A percentile compares a stretch with the other conserved stretches of the same genome.
These are phyloP conservation scores for Chaetodon trifasciatus DNA, from an alignment of 2,797 vertebrate species.

Conservation along the genomic window DNA sequence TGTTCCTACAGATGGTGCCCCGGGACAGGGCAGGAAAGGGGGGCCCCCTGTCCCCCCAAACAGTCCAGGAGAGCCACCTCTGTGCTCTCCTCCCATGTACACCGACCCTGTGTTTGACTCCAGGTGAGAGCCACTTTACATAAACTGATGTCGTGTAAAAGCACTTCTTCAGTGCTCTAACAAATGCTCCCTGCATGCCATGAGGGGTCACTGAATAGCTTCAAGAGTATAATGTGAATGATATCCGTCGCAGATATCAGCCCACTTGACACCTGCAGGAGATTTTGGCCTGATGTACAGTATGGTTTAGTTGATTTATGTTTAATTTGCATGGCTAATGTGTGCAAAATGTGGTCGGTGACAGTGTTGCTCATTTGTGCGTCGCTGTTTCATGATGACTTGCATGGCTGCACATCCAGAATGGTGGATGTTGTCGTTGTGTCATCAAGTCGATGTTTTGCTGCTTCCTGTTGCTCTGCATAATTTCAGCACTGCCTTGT, in stretches of 20 bases:
- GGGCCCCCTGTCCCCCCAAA: slow-evolving; percentile 55
- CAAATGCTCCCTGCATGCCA: background rate
- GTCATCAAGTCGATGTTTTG: background rate
- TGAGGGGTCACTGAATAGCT: background rate
- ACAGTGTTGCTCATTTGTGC: background rate
- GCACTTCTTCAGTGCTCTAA: background rate
- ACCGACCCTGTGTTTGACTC: slow-evolving; percentile 79
- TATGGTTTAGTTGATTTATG: background rate
- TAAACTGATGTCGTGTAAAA: background rate
- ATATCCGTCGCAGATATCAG: background rate
- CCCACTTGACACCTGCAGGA: background rate
- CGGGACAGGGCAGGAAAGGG: slow-evolving; percentile 62
- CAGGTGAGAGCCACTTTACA: slow-evolving; percentile 74
- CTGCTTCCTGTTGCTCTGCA: background rate
- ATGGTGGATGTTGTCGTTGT: slow-evolving; percentile 5
- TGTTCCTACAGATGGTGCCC: slow-evolving; percentile 74
- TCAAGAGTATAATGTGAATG: background rate
- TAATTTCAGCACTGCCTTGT: background rate
- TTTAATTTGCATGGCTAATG: background rate
- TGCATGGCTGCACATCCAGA: background rate
- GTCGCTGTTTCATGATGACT: background rate
- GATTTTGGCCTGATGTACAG: background rate
- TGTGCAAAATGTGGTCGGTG: background rate
- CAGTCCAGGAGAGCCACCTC: slow-evolving; percentile 59
- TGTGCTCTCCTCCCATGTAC: slow-evolving; percentile 71